A percentile compares a stretch with the other conserved stretches of the same genome.
Evolutionary conservation across 2,888 invertebrate genomes (phyloP).

Genomic region (Cheilosia pagana): DNA sequence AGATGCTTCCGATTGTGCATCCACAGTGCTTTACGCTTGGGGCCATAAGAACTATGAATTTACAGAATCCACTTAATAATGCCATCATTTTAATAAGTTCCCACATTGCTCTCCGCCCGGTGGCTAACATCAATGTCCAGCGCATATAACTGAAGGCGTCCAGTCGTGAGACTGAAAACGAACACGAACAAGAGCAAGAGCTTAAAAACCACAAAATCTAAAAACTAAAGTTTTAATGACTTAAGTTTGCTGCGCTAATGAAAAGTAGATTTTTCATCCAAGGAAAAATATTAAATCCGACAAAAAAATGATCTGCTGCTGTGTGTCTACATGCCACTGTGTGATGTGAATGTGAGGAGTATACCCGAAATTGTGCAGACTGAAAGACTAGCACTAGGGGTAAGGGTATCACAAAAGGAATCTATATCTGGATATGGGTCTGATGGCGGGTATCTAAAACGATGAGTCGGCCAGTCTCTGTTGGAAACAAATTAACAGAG

Average conservation of each 20-base stretch:
- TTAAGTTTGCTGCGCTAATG: conserved; percentile 60
- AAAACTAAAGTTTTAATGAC: conserved; percentile 68
- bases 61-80: conserved; percentile 53
- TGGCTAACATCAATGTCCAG: conserved; percentile 26
- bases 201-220: conserved; percentile 42
- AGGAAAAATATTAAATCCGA: conserved; percentile 17
- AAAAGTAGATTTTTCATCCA: conserved; percentile 54
- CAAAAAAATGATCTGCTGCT: conserved; percentile 12
- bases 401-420: conserved; percentile 44
- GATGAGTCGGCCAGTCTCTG: conserved; percentile 51
- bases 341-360: conserved; percentile 46
- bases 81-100: conserved; percentile 52
- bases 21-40: conserved; percentile 2
- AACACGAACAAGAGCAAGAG: neutral
- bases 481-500: conserved; percentile 68
- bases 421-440: neutral
- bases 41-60: conserved; percentile 2
- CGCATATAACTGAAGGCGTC: neutral
- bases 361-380: conserved; percentile 27
- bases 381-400: neutral
- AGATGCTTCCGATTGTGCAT: conserved; percentile 17
- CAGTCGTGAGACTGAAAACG: neutral
- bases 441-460: conserved; percentile 26
- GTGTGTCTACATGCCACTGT: neutral
- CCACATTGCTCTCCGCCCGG: conserved; percentile 11